Conservation (phyloP, 2,113 vertebrate species). For the Nestor notabilis region DNA sequence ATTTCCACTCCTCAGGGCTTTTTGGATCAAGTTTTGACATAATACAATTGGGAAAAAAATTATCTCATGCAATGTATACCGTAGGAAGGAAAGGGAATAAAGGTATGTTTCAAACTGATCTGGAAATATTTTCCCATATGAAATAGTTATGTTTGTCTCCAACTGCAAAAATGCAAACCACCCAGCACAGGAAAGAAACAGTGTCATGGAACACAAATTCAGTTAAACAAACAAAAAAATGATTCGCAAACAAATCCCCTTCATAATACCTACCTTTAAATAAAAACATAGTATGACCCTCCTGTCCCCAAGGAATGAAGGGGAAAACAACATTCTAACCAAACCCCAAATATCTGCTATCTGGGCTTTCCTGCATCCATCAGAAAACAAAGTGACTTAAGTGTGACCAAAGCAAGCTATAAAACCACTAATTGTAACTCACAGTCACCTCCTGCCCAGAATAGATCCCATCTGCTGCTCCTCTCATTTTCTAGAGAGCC, state of each 20-base stretch:
- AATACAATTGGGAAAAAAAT: neutral
- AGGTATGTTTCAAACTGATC: conserved; percentile 53
- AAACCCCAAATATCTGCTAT: neutral
- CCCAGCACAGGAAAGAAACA: neutral
- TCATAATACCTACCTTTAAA: neutral
- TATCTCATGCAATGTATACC: conserved; percentile 45
- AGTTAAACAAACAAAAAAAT: neutral
- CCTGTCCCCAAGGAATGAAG: neutral
- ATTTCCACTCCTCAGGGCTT: conserved; percentile 49
- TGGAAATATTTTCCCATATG: conserved; percentile 39
- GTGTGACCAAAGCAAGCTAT: conserved; percentile 19
- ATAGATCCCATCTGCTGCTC: neutral
- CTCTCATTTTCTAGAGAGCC: neutral
- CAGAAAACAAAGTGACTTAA: neutral
- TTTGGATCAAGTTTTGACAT: conserved; percentile 46
- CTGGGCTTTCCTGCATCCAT: neutral
- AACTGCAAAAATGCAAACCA: neutral
- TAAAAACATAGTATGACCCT: neutral
- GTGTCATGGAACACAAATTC: neutral
- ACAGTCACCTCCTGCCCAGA: neutral
- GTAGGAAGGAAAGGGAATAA: conserved; percentile 54
- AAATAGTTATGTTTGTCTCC: neutral
- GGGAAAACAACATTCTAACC: neutral
- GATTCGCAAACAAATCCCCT: neutral
- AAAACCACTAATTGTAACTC: conserved; percentile 19